These are phyloP conservation scores for Tipula lateralis DNA, from an alignment of 2,888 invertebrate genomes.

Conservation along the genomic window DNA sequence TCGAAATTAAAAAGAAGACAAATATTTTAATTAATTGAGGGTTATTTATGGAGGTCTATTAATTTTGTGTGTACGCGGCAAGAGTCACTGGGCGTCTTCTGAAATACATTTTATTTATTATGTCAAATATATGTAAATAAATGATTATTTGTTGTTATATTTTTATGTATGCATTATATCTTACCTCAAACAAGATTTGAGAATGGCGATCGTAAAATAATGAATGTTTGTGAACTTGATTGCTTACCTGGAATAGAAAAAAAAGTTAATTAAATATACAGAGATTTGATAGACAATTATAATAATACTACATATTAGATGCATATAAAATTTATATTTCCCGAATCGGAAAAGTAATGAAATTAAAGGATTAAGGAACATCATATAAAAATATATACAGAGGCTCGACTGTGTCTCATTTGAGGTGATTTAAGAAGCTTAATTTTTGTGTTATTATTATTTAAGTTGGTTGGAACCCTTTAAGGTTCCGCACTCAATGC, in stretches of 20 bases:
- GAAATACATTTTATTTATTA: background rate
- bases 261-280: background rate
- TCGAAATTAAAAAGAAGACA: background rate
- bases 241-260: background rate
- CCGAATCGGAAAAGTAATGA: too few relatives aligned
- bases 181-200: background rate
- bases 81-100: background rate
- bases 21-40: conserved; percentile 24
- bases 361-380: too few relatives aligned
- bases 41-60: background rate
- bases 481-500: too few relatives aligned
- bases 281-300: too few relatives aligned
- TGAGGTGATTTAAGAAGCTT: too few relatives aligned
- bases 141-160: background rate
- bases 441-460: too few relatives aligned
- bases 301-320: too few relatives aligned
- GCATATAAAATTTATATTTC: too few relatives aligned
- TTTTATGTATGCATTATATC: background rate
- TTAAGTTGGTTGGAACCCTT: too few relatives aligned
- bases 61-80: background rate
- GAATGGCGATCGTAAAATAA: background rate
- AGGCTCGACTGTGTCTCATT: too few relatives aligned
- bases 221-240: background rate
- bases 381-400: too few relatives aligned
- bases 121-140: background rate